Conservation (phyloP, 2,888 invertebrate genomes). For the Diarsia rubi region DNA sequence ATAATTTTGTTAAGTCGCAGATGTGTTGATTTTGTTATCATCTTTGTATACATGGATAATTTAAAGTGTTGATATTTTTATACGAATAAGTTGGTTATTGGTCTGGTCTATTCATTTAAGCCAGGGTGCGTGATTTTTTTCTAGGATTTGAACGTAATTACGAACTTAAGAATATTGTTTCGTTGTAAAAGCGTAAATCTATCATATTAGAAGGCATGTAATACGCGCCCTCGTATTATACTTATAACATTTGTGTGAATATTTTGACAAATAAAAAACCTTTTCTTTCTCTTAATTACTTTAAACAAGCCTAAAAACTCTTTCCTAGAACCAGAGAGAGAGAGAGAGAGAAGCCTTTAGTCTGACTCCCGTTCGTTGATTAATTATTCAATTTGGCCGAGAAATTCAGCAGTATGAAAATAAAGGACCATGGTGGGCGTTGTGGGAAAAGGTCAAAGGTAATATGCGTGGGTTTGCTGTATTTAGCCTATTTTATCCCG, state of each 20-base stretch:
- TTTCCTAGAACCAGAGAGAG: neutral
- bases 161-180: neutral
- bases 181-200: neutral
- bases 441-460: constrained; percentile 76
- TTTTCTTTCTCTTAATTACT: neutral
- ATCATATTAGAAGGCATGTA: neutral
- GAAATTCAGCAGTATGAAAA: constrained; percentile 53
- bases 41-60: too few relatives aligned
- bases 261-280: neutral
- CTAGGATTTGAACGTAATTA: neutral
- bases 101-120: neutral
- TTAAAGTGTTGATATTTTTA: too few relatives aligned
- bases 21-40: too few relatives aligned
- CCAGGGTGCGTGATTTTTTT: neutral
- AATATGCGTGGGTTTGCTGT: constrained; percentile 53
- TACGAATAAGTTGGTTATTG: neutral
- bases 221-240: too few relatives aligned
- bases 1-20: too few relatives aligned
- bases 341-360: constrained; percentile 2
- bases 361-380: constrained; percentile 27
- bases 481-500: constrained; percentile 27
- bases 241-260: neutral
- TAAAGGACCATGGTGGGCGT: constrained; percentile 58
- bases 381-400: constrained; percentile 42
- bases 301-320: constrained; percentile 2